A percentile compares a stretch with the other conserved stretches of the same genome.
These are phyloP conservation scores for Barnardius zonarius DNA, from an alignment of 2,113 vertebrate genomes.

Conservation along the genomic window DNA sequence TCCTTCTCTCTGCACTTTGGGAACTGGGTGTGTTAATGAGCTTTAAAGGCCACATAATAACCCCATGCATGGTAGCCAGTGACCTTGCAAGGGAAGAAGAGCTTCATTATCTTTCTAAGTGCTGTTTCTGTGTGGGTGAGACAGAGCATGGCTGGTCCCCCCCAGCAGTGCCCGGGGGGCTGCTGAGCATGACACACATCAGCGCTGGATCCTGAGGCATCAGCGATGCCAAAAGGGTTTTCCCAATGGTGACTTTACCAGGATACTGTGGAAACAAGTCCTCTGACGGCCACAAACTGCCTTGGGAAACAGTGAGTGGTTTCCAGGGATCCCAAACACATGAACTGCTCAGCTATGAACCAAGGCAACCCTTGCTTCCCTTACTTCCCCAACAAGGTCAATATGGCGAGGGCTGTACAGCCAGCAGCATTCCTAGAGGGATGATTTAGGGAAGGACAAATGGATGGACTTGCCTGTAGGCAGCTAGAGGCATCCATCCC, in stretches of 20 bases:
- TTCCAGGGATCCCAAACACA: neutral
- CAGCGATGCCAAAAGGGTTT: neutral
- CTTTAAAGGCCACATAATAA: neutral
- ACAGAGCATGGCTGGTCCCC: neutral
- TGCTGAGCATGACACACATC: neutral
- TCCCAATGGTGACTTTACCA: neutral
- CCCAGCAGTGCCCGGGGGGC: fast-evolving
- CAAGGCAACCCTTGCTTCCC: neutral
- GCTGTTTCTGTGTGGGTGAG: neutral
- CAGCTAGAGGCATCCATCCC: neutral
- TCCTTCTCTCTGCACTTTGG: neutral
- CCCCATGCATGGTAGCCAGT: neutral
- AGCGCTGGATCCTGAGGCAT: neutral
- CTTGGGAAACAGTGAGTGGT: neutral
- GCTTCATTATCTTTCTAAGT: neutral
- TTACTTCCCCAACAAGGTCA: neutral
- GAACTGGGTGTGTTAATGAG: neutral
- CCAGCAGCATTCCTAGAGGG: neutral
- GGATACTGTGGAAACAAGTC: neutral
- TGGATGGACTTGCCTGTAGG: neutral
- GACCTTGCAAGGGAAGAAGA: neutral
- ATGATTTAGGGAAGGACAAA: neutral
- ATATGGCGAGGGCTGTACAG: neutral
- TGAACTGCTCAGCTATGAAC: neutral
- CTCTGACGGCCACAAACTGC: neutral